These are phyloP conservation scores for Tipula lateralis DNA, from an alignment of 2,888 invertebrate genomes.

Conservation along the genomic window DNA sequence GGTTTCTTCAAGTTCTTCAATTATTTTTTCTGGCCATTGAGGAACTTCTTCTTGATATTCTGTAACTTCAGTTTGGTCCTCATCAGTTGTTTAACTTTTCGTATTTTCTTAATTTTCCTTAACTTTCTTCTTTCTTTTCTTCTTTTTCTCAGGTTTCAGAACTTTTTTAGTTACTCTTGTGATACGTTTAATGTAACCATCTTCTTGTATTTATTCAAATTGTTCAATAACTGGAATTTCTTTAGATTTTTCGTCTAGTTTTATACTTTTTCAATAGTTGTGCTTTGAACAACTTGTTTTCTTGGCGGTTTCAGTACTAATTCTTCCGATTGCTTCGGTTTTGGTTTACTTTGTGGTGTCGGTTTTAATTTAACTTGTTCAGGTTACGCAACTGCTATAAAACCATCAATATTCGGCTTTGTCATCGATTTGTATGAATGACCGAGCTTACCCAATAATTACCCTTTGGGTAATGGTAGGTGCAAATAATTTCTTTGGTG, in stretches of 20 bases:
- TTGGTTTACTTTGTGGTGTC: constrained; percentile 36
- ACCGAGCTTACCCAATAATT: too few species aligned
- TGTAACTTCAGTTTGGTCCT: constrained; percentile 15
- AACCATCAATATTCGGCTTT: too few species aligned
- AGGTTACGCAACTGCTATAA: too few species aligned
- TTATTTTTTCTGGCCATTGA: constrained; percentile 39
- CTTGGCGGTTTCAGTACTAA: constrained; percentile 33
- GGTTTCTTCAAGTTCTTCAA: constrained; percentile 46
- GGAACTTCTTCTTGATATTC: constrained; percentile 30
- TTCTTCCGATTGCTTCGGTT: constrained; percentile 38
- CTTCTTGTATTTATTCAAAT: neutral
- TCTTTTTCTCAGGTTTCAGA: constrained; percentile 34
- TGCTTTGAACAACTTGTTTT: constrained; percentile 24
- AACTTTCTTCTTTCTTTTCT: constrained; percentile 33
- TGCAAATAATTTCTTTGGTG: too few species aligned
- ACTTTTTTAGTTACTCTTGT: neutral
- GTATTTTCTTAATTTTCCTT: neutral
- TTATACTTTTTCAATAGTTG: neutral
- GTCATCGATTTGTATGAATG: too few species aligned
- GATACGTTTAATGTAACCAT: neutral
- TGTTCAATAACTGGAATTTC: neutral
- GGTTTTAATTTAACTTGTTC: constrained; percentile 37
- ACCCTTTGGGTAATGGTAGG: too few species aligned
- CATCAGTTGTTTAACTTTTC: neutral
- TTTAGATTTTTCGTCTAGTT: neutral